phyloP scores from a whole-genome alignment of 2,113 vertebrate genomes.

The Cichladusa arquata region DNA sequence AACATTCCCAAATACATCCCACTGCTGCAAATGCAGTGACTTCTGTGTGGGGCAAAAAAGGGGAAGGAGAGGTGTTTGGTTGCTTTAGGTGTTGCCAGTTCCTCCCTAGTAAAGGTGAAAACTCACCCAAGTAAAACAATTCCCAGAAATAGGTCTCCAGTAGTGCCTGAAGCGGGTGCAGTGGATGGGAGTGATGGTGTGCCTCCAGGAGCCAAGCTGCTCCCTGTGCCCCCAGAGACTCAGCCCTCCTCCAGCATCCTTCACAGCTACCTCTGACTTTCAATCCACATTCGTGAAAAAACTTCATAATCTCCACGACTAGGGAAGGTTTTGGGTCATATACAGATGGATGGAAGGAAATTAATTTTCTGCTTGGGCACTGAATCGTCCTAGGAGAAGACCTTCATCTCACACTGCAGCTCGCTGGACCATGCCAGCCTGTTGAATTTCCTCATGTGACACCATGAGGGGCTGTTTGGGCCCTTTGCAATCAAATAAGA shows the following conservation, averaged over 20 bases:
- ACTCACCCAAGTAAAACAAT: not conserved
- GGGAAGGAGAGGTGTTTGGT: not conserved
- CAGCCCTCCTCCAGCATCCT: not conserved
- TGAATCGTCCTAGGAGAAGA: constrained; percentile 50
- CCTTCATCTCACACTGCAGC: constrained; percentile 50
- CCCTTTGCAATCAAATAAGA: not conserved
- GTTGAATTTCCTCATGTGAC: constrained; percentile 10
- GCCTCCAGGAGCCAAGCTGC: not conserved
- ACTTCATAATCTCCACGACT: not conserved
- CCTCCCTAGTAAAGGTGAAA: not conserved
- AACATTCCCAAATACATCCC: not conserved
- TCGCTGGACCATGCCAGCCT: constrained; percentile 12
- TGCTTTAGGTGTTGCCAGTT: not conserved
- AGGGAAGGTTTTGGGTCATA: constrained; percentile 42
- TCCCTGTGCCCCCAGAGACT: not conserved
- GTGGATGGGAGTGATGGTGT: not conserved
- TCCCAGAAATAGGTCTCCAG: not conserved
- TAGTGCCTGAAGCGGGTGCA: not conserved
- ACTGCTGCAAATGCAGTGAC: not conserved
- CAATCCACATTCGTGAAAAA: not conserved
- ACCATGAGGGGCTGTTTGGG: not conserved
- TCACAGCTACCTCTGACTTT: constrained; percentile 20
- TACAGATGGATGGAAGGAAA: constrained; percentile 54
- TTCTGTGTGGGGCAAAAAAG: not conserved
- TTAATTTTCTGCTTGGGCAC: constrained; percentile 65